Base-by-base conservation (phyloP, 2,797 vertebrate genomes). In the Hemibagrus guttatus region DNA sequence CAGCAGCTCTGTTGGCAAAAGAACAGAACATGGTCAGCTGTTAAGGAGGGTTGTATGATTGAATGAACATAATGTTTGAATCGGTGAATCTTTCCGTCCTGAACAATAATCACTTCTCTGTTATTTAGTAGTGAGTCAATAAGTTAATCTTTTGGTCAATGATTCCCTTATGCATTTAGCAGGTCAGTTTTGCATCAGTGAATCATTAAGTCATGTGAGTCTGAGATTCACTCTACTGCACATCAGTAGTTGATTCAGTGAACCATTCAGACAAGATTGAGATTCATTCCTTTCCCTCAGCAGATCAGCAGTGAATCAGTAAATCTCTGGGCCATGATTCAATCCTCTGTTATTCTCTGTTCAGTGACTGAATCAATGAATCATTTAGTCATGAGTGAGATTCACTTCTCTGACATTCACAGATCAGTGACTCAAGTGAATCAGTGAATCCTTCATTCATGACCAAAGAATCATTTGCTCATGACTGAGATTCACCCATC, bases 1-100 rank as follows among this genome's bases (percentile, higher is more conserved):
- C 90, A 97, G 95, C 96, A 97, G 97, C 90, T 99, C 98, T 96
- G 96, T 93, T 94, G 84, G 49, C 56, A 80, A 66, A 91, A 64
- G 86, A 58, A 88, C 86, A 76, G n/a, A 85, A 87, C 79, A 56
- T 31, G 56, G 12, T 39, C 35, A 42, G 58, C 19, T 56, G 52
- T 35, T 35, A 6, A 16, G 13, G 31, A 39, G 23, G 19, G 39
- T 13, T 35, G 13, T 52, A 23, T 39, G 19, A 35, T 21, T 5
- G 72, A 49, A 6, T 49, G 46, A 39, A 39, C 35, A 39, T 4
- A 1, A 39, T 39, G 35, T 39, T 39, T 39, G 35, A 39, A 39
- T 39, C 1, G 35, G 35, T 39, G 35, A 39, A 39, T 39, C 35
- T 39, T 63, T 64, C 12, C 13, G 26, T 2, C n/a, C 12, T 28